These are phyloP conservation scores for Xyrauchen texanus DNA, from an alignment of 2,113 vertebrate genomes.

Conservation along the genomic window DNA sequence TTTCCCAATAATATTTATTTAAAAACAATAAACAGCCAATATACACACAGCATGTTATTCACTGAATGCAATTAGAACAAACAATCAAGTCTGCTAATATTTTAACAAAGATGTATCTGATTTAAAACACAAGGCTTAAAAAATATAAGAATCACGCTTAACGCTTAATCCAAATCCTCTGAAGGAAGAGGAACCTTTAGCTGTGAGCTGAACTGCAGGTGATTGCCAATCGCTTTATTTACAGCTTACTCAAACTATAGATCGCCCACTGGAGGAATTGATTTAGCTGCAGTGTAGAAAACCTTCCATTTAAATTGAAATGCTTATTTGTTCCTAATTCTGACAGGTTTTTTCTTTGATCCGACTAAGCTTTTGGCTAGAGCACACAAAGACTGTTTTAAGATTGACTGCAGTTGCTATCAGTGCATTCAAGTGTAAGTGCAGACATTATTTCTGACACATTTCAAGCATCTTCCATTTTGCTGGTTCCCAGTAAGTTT, in stretches of 20 bases:
- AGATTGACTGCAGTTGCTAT: too few species aligned
- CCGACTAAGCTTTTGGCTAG: neutral
- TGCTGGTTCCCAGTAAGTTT: slow-evolving; percentile 10
- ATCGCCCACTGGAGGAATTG: slow-evolving; percentile 16
- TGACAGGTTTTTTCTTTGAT: neutral
- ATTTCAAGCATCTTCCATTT: neutral
- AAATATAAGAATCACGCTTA: neutral
- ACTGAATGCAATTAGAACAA: neutral
- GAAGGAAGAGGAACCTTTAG: slow-evolving; percentile 3
- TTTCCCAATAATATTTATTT: too few species aligned
- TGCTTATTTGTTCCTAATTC: slow-evolving; percentile 16
- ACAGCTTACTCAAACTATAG: slow-evolving; percentile 22
- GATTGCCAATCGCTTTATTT: slow-evolving; percentile 31
- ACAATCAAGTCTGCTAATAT: neutral
- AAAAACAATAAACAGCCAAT: too few species aligned
- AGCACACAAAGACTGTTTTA: neutral
- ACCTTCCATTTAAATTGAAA: slow-evolving; percentile 7
- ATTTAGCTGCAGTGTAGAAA: slow-evolving; percentile 20
- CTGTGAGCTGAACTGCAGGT: slow-evolving; percentile 29
- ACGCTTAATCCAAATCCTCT: slow-evolving; percentile 15
- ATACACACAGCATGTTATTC: neutral
- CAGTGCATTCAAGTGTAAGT: too few species aligned
- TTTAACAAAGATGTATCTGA: neutral
- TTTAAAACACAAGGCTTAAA: neutral
- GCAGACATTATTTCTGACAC: too few species aligned